Evolutionary conservation across 2,113 vertebrate species (phyloP), one percentile per base, ranked within the genome.

Genomic region (Melanostigma gelatinosum): DNA sequence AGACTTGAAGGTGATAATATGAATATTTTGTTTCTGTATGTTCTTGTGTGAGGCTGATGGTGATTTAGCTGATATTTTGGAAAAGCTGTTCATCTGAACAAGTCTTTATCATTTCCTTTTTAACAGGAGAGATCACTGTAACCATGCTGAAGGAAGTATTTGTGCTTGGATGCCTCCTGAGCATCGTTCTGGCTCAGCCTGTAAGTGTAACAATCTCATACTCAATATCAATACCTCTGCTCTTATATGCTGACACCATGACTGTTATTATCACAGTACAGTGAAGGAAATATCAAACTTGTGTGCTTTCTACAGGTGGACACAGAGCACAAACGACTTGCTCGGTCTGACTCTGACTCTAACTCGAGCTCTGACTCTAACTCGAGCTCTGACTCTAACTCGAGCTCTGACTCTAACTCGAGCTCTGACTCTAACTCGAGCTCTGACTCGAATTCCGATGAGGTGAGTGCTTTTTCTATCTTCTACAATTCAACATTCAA

Each of bases 71-170:
- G 4, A 46, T 34, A 29, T 71, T 65, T 8, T 55, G 7, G 3
- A 48, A 7, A 36, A 46, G 8, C 57, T 72, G 7, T 50, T 42
- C 0, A 64, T 29, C 32, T 57, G 15, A 65, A 8, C 6, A 16
- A 2, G 5, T 48, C 29, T 54, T 48, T 32, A 3, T 75, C 32
- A 15, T 62, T 67, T 32, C 20, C 32, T 18, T 82, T 83, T 60
- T 5, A 44, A 50, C 44, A 87, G 83, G 6, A 72, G 10, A 38
- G 20, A 77, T 52, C 72, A 84, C 72, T 75, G 75, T 54, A 75
- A 88, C 54, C 82, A 93, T 89, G 85, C 92, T 94, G 91, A 94
- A 92, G 87, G 61, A 76, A 18, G 32, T 27, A 0, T 1, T 93
- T 65, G 54, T 91, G 10, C 66, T 94, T 24, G 72, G 86, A 79